Evolutionary conservation across 2,113 vertebrate species (phyloP).

Genomic region (Daphoenositta chrysoptera): DNA sequence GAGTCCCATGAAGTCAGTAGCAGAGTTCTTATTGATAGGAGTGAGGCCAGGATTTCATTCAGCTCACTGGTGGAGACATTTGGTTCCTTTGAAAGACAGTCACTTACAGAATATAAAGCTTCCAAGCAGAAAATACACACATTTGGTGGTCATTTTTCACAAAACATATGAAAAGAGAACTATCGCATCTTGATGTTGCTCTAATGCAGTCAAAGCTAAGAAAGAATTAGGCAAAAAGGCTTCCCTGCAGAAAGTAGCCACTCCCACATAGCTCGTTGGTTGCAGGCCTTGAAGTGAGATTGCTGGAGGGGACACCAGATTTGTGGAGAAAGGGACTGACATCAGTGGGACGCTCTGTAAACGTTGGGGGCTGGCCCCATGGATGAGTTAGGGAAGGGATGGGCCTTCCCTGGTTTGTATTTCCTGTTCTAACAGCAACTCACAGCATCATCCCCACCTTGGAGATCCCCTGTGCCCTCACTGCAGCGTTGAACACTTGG

Average conservation of each 20-base stretch:
- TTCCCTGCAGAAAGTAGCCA: neutral
- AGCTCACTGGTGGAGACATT: neutral
- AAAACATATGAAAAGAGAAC: neutral
- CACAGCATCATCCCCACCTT: too few species aligned
- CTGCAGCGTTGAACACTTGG: neutral
- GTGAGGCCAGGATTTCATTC: neutral
- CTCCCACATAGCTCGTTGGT: neutral
- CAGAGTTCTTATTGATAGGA: neutral
- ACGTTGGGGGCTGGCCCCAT: neutral
- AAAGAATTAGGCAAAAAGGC: neutral
- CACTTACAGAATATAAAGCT: neutral
- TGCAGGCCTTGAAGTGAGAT: neutral
- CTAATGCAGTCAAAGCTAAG: neutral
- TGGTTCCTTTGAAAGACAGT: neutral
- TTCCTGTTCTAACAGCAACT: neutral
- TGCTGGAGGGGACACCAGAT: neutral
- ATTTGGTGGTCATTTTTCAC: neutral
- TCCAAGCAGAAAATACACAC: neutral
- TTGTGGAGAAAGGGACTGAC: neutral
- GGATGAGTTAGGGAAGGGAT: neutral
- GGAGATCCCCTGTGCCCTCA: neutral
- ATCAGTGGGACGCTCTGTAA: neutral
- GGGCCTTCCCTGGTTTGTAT: neutral
- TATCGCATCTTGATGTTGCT: neutral
- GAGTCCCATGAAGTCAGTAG: neutral